Evolutionary conservation across 2,888 invertebrate species (phyloP).

Genomic region (Torymus texanus): DNA sequence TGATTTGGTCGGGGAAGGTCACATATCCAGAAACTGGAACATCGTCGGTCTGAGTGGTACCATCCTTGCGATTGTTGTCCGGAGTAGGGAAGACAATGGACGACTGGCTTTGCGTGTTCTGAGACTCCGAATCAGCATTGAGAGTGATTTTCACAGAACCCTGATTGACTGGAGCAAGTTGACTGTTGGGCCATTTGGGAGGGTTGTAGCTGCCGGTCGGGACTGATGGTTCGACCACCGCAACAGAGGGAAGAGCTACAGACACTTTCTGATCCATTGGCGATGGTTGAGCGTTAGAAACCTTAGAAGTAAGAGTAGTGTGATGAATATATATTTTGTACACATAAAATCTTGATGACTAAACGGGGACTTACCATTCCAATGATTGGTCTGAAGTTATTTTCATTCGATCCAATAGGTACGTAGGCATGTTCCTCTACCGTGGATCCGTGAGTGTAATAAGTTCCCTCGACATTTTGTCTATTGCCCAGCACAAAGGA

Average conservation of each 20-base stretch:
- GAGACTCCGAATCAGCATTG: background rate
- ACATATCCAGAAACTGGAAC: conserved; percentile 19
- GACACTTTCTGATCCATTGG: conserved; percentile 62
- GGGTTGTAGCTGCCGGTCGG: conserved; percentile 55
- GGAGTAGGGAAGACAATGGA: conserved; percentile 57
- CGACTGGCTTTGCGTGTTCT: conserved; percentile 26
- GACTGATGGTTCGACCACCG: conserved; percentile 57
- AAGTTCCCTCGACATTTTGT: conserved; percentile 77
- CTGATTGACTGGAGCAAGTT: conserved; percentile 43
- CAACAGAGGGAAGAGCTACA: conserved; percentile 62
- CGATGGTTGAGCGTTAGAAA: conserved; percentile 37
- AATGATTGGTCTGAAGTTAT: conserved; percentile 62
- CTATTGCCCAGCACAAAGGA: conserved; percentile 81
- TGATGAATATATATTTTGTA: conserved; percentile 69
- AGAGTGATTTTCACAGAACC: conserved; percentile 11
- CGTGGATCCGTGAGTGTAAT: conserved; percentile 75
- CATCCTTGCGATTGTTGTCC: background rate
- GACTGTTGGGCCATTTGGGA: conserved; percentile 61
- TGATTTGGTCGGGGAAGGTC: conserved; percentile 33
- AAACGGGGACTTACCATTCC: conserved; percentile 65
- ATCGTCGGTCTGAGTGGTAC: background rate
- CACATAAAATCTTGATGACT: background rate
- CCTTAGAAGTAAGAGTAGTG: conserved; percentile 12
- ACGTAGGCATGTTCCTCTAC: conserved; percentile 77
- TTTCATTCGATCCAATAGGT: conserved; percentile 56